phyloP scores from a whole-genome alignment of 2,888 invertebrate genomes.

The Nephrocerus scutellatus region DNA sequence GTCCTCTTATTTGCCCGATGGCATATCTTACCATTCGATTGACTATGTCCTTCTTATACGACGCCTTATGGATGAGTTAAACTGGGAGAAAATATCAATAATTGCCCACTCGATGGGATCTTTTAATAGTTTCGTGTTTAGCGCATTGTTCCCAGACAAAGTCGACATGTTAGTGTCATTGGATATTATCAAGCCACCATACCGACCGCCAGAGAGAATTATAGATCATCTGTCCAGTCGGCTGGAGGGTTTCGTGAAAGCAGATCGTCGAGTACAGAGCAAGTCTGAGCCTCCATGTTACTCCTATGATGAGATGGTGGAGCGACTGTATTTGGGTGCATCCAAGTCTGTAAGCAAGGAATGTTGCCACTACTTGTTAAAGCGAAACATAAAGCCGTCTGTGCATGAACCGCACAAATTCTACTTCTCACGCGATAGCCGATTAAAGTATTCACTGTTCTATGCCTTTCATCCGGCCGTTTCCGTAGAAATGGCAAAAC shows the following conservation, averaged over 20 bases:
- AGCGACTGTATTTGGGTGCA: constrained; percentile 53
- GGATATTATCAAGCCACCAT: constrained; percentile 39
- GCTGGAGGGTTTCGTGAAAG: constrained; percentile 45
- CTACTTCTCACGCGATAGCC: constrained; percentile 59
- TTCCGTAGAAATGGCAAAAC: constrained; percentile 51
- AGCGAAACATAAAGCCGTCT: constrained; percentile 54
- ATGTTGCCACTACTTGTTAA: constrained; percentile 51
- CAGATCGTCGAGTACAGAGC: constrained; percentile 39
- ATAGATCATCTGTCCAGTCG: constrained; percentile 43
- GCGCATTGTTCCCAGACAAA: constrained; percentile 56
- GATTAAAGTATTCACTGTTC: constrained; percentile 50
- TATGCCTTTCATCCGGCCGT: constrained; percentile 46
- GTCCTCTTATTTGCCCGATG: constrained; percentile 61
- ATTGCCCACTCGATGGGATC: constrained; percentile 65
- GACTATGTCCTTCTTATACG: constrained; percentile 50
- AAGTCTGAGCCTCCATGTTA: constrained; percentile 56
- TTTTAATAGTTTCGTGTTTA: constrained; percentile 55
- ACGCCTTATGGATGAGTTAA: constrained; percentile 56
- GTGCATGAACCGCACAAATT: constrained; percentile 53
- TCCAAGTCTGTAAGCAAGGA: constrained; percentile 53
- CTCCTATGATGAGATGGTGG: constrained; percentile 55
- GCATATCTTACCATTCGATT: constrained; percentile 50
- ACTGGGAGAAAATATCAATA: constrained; percentile 63
- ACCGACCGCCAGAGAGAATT: constrained; percentile 26
- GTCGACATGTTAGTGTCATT: constrained; percentile 40